A percentile compares a stretch with the other conserved stretches of the same genome.
Evolutionary conservation across 2,888 invertebrate species (phyloP).

Genomic region (Cyclophora punctaria): DNA sequence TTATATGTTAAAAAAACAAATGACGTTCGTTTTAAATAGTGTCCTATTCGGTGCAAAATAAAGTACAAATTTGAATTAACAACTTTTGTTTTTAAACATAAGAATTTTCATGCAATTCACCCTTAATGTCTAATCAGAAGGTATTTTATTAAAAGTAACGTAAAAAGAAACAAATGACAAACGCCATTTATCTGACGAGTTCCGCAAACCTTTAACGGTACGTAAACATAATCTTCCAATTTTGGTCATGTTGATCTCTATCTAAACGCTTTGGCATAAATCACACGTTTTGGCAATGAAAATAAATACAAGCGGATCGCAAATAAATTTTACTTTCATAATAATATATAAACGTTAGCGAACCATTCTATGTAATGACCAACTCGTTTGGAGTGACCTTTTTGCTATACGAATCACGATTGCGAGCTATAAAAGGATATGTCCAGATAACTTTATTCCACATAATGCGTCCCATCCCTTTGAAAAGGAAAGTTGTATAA

Average conservation of each 20-base stretch:
- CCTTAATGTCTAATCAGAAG: too few relatives aligned
- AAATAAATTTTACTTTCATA: constrained; percentile 63
- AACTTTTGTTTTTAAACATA: too few relatives aligned
- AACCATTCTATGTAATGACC: constrained; percentile 54
- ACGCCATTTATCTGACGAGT: background rate
- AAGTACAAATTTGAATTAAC: too few relatives aligned
- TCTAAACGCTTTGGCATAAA: constrained; percentile 6
- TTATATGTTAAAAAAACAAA: too few relatives aligned
- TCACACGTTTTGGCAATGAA: constrained; percentile 10
- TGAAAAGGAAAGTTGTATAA: constrained; percentile 68
- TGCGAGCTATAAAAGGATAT: constrained; percentile 62
- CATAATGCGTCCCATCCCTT: constrained; percentile 62
- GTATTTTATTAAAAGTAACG: too few relatives aligned
- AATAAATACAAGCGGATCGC: constrained; percentile 19
- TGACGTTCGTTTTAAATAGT: too few relatives aligned
- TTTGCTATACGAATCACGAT: constrained; percentile 53
- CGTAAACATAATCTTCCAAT: too few relatives aligned
- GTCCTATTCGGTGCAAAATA: too few relatives aligned
- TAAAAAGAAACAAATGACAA: too few relatives aligned
- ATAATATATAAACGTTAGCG: constrained; percentile 34
- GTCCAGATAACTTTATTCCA: constrained; percentile 71
- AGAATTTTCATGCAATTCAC: too few relatives aligned
- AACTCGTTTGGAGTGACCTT: constrained; percentile 51
- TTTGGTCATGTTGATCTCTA: constrained; percentile 4
- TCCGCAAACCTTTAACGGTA: background rate